Evolutionary conservation across 2,888 invertebrate species (phyloP).

Genomic region (Ophioninae sp.): DNA sequence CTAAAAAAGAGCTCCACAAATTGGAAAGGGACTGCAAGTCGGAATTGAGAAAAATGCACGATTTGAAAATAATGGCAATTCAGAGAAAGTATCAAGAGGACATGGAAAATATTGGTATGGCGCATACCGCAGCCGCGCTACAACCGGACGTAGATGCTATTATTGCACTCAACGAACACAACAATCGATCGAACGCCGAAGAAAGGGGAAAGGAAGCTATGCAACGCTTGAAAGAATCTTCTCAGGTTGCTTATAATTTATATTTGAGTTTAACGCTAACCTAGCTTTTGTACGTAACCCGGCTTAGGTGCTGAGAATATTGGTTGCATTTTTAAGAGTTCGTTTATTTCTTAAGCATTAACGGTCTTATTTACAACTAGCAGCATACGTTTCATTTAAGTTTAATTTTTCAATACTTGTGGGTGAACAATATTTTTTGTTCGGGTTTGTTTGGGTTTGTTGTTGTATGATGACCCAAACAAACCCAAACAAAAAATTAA

Average conservation of each 20-base stretch:
- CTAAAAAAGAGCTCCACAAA: conserved; percentile 81
- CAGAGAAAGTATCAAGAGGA: conserved; percentile 82
- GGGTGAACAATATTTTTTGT: too few species aligned
- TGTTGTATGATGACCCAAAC: too few species aligned
- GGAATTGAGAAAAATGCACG: conserved; percentile 82
- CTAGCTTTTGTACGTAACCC: not conserved
- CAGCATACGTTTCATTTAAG: too few species aligned
- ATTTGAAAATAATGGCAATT: conserved; percentile 81
- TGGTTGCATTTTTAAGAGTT: too few species aligned
- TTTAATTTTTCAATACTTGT: too few species aligned
- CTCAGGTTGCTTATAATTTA: conserved; percentile 69
- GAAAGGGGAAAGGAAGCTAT: conserved; percentile 80
- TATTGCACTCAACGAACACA: conserved; percentile 68
- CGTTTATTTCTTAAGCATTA: not conserved
- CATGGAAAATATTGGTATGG: conserved; percentile 82
- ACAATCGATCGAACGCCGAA: conserved; percentile 75
- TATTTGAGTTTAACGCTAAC: conserved; percentile 2
- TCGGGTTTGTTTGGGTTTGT: too few species aligned
- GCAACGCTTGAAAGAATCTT: conserved; percentile 73
- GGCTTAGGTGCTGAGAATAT: not conserved
- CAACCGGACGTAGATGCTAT: conserved; percentile 78
- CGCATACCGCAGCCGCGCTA: conserved; percentile 80
- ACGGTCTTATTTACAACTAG: not conserved
- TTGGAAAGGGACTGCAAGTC: conserved; percentile 82
- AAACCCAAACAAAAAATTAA: too few species aligned